A percentile compares a stretch with the other conserved stretches of the same genome.
These are phyloP conservation scores for Arothron firmamentum DNA, from an alignment of 2,113 vertebrate species.

Conservation along the genomic window DNA sequence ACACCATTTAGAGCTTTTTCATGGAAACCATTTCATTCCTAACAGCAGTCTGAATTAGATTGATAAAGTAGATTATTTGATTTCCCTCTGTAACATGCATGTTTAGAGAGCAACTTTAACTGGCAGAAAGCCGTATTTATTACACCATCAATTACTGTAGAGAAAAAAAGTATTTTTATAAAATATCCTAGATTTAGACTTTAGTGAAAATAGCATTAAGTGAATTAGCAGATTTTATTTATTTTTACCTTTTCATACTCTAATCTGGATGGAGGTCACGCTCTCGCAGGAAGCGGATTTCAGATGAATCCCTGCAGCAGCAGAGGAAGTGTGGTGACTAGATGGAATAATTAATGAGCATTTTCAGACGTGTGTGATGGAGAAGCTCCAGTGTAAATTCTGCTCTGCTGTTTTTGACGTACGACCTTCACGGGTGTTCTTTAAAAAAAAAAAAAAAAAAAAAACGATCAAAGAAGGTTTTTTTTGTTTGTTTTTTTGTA, in stretches of 20 bases:
- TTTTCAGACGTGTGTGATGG: background rate
- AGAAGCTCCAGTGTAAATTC: background rate
- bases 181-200: constrained; percentile 61
- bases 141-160: constrained; percentile 66
- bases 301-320: constrained; percentile 12
- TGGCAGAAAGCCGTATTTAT: constrained; percentile 65
- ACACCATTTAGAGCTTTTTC: constrained; percentile 61
- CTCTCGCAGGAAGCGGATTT: constrained; percentile 50
- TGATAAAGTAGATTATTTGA: constrained; percentile 58
- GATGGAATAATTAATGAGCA: constrained; percentile 10
- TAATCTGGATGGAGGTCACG: constrained; percentile 51
- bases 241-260: constrained; percentile 67
- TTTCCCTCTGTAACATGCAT: constrained; percentile 72
- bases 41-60: constrained; percentile 73
- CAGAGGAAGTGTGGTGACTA: constrained; percentile 1
- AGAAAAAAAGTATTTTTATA: constrained; percentile 75
- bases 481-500: no score
- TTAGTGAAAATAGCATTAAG: constrained; percentile 54
- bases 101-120: constrained; percentile 76
- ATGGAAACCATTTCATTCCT: constrained; percentile 65
- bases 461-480: no score
- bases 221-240: constrained; percentile 61
- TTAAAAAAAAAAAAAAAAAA: no score
- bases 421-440: no score
- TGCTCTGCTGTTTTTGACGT: background rate